These are phyloP conservation scores for Eriocheir sinensis DNA, from an alignment of 1,140 invertebrate genomes.

Conservation along the genomic window DNA sequence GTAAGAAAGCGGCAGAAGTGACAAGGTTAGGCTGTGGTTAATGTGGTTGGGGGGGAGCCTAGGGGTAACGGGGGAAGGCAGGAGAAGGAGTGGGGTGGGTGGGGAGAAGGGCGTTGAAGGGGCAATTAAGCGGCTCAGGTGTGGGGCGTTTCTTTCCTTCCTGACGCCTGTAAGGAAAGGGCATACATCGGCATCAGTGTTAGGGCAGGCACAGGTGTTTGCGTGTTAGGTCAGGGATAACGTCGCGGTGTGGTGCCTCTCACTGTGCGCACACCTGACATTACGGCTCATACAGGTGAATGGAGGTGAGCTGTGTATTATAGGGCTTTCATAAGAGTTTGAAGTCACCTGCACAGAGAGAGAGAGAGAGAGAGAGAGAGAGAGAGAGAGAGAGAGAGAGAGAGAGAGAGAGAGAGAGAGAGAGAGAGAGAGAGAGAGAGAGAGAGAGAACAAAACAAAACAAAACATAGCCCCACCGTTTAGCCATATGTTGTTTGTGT, in stretches of 20 bases:
- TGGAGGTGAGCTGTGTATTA: background rate
- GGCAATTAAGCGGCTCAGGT: background rate
- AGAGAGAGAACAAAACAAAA: background rate
- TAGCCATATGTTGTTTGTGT: background rate
- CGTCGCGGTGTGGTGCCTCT: background rate
- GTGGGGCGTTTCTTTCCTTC: background rate
- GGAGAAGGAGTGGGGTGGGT: too few species aligned
- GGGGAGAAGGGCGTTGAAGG: background rate
- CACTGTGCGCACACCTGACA: background rate
- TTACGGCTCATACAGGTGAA: background rate
- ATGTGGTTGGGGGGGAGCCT: background rate
- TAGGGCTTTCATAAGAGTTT: too few species aligned
- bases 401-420: conserved; percentile 22
- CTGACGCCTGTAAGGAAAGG: background rate
- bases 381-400: background rate
- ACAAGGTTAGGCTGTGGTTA: background rate
- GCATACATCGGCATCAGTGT: background rate
- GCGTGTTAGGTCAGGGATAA: background rate
- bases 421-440: background rate
- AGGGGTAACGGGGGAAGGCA: background rate
- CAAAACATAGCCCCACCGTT: background rate
- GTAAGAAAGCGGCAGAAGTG: background rate
- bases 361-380: too few species aligned
- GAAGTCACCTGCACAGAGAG: too few species aligned
- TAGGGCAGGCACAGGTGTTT: background rate